Evolutionary conservation across 2,113 vertebrate genomes (phyloP).

Genomic region (Solea solea): DNA sequence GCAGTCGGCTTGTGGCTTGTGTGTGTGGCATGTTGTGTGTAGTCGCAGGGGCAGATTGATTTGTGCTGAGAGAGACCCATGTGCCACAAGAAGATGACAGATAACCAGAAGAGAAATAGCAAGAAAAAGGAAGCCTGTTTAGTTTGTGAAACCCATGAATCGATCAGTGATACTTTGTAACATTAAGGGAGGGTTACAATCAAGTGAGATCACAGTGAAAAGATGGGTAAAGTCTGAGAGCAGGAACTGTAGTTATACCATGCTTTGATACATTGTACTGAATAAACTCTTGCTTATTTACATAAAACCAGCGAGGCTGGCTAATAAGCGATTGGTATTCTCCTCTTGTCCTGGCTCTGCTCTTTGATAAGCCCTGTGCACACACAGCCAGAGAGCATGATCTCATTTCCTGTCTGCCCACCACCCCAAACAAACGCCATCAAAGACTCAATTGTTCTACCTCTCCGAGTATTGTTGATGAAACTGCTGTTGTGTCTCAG

Average conservation of each 20-base stretch:
- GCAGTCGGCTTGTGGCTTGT: conserved; percentile 19
- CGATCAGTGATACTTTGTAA: background rate
- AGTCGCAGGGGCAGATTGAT: conserved; percentile 14
- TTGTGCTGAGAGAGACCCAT: conserved; percentile 15
- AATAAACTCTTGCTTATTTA: conserved; percentile 64
- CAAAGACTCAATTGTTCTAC: conserved; percentile 71
- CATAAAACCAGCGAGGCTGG: conserved; percentile 51
- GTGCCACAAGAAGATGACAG: background rate
- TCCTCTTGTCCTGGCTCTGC: conserved; percentile 41
- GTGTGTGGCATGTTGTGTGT: background rate
- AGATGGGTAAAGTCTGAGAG: conserved; percentile 4
- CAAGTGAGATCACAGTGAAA: conserved; percentile 12
- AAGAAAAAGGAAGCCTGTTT: conserved; percentile 21
- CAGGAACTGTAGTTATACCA: conserved; percentile 35
- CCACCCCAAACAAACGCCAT: conserved; percentile 61
- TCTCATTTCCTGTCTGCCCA: conserved; percentile 76
- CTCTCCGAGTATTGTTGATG: conserved; percentile 54
- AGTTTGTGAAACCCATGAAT: conserved; percentile 24
- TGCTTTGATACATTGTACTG: conserved; percentile 44
- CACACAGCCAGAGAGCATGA: conserved; percentile 64
- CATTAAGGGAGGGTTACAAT: background rate
- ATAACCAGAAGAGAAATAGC: conserved; percentile 23
- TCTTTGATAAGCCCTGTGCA: conserved; percentile 61
- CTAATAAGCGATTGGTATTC: conserved; percentile 77
- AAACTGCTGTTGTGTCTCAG: conserved; percentile 54